phyloP scores from a whole-genome alignment of 1,140 invertebrate species.

The Leptinotarsa texana region DNA sequence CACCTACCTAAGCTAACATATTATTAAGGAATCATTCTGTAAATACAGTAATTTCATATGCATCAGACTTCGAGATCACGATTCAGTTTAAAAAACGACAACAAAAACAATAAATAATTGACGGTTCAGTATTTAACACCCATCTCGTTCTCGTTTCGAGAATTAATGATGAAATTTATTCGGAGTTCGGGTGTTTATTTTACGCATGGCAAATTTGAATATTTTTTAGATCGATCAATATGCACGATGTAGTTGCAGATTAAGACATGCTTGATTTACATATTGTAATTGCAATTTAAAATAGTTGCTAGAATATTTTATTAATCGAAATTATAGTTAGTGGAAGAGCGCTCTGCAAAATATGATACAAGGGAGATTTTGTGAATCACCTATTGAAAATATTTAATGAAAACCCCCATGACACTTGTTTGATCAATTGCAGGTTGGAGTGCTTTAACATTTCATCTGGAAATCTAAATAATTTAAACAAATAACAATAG shows the following conservation, averaged over 20 bases:
- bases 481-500: too few relatives aligned
- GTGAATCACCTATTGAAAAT: too few relatives aligned
- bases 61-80: slow-evolving; percentile 23
- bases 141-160: slow-evolving; percentile 8
- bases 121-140: slow-evolving; percentile 23
- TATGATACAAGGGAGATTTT: too few relatives aligned
- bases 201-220: not conserved
- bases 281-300: slow-evolving; percentile 2
- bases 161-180: not conserved
- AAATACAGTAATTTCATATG: slow-evolving; percentile 34
- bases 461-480: too few relatives aligned
- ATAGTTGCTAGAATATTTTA: not conserved
- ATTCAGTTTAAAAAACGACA: slow-evolving; percentile 12
- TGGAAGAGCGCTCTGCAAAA: too few relatives aligned
- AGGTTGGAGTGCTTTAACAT: too few relatives aligned
- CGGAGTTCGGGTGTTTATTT: slow-evolving; percentile 7
- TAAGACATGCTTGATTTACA: slow-evolving; percentile 11
- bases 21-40: slow-evolving; percentile 36
- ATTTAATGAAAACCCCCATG: too few relatives aligned
- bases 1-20: slow-evolving; percentile 36
- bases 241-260: slow-evolving; percentile 9
- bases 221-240: slow-evolving; percentile 10
- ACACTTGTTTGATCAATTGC: too few relatives aligned
- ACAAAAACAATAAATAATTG: slow-evolving; percentile 27
- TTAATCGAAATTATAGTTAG: not conserved